Conservation (phyloP, 2,113 vertebrate species). For the Castor canadensis region DNA sequence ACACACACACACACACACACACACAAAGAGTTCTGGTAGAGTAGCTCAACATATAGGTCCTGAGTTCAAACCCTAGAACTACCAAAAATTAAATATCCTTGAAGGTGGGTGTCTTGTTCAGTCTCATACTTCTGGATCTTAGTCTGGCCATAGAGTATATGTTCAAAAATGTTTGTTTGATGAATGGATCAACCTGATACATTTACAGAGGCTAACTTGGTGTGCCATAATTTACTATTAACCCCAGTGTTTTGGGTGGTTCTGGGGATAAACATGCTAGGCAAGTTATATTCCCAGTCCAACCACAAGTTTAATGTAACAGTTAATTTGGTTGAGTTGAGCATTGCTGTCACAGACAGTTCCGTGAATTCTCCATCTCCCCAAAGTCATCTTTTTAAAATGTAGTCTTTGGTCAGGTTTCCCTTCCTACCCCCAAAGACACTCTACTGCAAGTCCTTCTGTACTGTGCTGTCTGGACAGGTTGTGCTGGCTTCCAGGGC, state of each 20-base stretch:
- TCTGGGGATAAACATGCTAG: no score
- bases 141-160: background rate
- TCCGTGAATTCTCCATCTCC: background rate
- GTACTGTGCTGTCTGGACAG: background rate
- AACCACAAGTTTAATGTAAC: background rate
- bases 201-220: background rate
- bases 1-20: no score
- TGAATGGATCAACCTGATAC: background rate
- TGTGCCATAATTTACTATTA: background rate
- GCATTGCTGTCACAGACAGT: background rate
- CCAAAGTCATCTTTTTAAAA: background rate
- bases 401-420: background rate
- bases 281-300: background rate
- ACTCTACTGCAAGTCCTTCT: fast-evolving
- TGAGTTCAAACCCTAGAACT: no score
- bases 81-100: no score
- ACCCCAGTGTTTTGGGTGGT: background rate
- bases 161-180: background rate
- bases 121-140: background rate
- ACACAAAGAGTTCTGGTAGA: no score
- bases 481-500: background rate
- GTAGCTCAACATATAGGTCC: no score
- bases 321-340: background rate
- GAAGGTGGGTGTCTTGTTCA: background rate
- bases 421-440: background rate